These are phyloP conservation scores for Holacanthella duospinosa DNA, from an alignment of 2,888 invertebrate species.

Conservation along the genomic window DNA sequence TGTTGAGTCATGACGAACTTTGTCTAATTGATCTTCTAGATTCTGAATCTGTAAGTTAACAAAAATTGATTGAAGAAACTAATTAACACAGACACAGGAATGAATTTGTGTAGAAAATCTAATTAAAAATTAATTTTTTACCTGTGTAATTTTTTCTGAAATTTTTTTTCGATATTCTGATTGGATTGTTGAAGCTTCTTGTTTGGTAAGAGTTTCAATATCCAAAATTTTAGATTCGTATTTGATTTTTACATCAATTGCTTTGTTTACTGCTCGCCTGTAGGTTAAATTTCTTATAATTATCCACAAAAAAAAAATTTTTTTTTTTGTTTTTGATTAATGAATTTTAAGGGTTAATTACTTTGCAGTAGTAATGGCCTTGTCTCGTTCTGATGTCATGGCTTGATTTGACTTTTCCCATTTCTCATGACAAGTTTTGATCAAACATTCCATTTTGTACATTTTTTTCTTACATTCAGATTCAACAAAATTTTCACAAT, in stretches of 20 bases:
- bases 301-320: neutral
- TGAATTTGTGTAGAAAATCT: neutral
- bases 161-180: constrained; percentile 8
- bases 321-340: too few relatives aligned
- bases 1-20: constrained; percentile 19
- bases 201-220: constrained; percentile 4
- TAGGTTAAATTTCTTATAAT: neutral
- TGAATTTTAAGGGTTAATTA: too few relatives aligned
- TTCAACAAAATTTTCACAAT: constrained; percentile 31
- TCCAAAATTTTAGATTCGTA: constrained; percentile 15
- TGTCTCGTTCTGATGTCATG: constrained; percentile 18
- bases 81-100: neutral
- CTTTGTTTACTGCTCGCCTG: constrained; percentile 10
- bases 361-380: constrained; percentile 22
- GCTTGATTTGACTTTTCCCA: constrained; percentile 15
- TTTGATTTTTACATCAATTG: constrained; percentile 10
- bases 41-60: constrained; percentile 5
- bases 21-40: constrained; percentile 24
- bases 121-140: neutral
- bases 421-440: constrained; percentile 11
- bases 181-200: constrained; percentile 10
- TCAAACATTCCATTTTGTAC: constrained; percentile 10
- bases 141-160: constrained; percentile 14
- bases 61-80: neutral
- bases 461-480: constrained; percentile 19